phyloP scores from a whole-genome alignment of 2,797 vertebrate species.

The Squalus acanthias region DNA sequence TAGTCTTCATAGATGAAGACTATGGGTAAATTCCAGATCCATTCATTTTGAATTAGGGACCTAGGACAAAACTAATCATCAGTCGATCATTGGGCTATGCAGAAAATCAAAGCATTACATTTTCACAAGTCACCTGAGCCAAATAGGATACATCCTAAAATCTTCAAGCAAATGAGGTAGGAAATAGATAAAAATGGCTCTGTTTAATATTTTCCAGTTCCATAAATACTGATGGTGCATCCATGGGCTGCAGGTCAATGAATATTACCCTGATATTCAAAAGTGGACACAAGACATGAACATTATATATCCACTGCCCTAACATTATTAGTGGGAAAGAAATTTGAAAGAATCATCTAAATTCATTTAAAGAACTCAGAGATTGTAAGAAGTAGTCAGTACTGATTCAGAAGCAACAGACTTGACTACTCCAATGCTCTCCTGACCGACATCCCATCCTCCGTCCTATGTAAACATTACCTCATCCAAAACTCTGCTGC shows the following conservation, averaged over 20 bases:
- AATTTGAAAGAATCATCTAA: not conserved
- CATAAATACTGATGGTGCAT: not conserved
- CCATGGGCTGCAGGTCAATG: not conserved
- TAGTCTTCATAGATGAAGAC: not conserved
- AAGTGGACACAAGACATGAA: not conserved
- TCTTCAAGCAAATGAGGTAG: not conserved
- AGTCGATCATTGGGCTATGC: not conserved
- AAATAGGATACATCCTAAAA: not conserved
- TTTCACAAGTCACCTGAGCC: not conserved
- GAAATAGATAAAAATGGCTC: not conserved
- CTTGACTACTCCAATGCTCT: too few relatives aligned
- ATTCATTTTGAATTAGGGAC: not conserved
- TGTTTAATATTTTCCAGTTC: not conserved
- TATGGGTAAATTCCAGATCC: not conserved
- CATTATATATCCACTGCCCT: not conserved
- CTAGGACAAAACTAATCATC: not conserved
- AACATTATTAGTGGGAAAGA: not conserved
- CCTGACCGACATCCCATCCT: too few relatives aligned
- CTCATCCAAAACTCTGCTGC: not conserved
- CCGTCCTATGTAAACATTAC: not conserved
- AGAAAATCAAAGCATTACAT: not conserved
- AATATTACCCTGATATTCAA: not conserved
- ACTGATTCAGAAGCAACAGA: not conserved
- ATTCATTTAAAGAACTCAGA: not conserved
- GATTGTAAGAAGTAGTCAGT: not conserved